Evolutionary conservation across 2,888 invertebrate species (phyloP).

Genomic region (Netelia melanura): DNA sequence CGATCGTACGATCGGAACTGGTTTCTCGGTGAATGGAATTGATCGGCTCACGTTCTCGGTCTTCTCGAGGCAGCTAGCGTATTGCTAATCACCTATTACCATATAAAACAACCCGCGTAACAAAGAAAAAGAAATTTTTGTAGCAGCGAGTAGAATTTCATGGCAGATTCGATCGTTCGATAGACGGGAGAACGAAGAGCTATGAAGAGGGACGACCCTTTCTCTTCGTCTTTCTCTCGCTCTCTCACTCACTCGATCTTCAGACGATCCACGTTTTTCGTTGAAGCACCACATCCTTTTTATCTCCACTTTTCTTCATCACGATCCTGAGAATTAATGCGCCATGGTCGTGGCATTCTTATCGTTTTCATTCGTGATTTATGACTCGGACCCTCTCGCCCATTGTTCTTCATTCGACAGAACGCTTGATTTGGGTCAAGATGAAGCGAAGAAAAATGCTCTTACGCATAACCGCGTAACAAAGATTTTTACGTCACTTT

Average conservation of each 20-base stretch:
- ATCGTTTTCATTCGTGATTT: not conserved
- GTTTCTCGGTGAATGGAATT: conserved; percentile 54
- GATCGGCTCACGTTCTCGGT: conserved; percentile 27
- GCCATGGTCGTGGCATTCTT: not conserved
- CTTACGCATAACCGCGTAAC: not conserved
- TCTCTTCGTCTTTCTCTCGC: not conserved
- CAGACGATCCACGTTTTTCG: conserved; percentile 1
- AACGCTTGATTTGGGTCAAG: conserved; percentile 20
- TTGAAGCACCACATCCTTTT: conserved; percentile 19
- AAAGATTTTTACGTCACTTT: conserved; percentile 15
- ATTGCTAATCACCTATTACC: conserved; percentile 13
- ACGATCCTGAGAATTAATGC: conserved; percentile 21
- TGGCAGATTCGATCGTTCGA: not conserved
- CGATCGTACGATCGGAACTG: conserved; percentile 52
- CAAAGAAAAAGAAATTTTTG: conserved; percentile 20
- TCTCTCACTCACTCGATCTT: not conserved
- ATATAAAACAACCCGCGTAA: conserved; percentile 24
- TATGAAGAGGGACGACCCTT: not conserved
- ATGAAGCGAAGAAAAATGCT: conserved; percentile 19
- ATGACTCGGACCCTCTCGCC: conserved; percentile 3
- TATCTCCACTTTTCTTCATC: conserved; percentile 2
- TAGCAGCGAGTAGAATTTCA: conserved; percentile 17
- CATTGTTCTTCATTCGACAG: conserved; percentile 13
- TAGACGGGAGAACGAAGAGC: not conserved
- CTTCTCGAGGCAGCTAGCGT: conserved; percentile 1